Conservation (phyloP, 2,797 vertebrate genomes). For the Aulostomus chinensis region DNA sequence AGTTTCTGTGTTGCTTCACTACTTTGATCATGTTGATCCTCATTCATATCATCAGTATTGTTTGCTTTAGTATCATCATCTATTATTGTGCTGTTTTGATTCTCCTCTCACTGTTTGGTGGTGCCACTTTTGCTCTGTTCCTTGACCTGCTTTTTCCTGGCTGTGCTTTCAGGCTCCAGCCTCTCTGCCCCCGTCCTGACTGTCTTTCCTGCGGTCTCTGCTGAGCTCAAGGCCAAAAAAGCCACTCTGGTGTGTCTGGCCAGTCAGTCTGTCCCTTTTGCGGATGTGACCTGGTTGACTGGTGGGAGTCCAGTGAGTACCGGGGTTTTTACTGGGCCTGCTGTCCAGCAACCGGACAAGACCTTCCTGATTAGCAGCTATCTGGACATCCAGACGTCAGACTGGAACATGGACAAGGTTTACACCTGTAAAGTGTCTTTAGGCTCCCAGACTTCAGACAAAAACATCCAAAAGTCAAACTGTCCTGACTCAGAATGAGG, state of each 20-base stretch:
- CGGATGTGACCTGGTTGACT: conserved; percentile 63
- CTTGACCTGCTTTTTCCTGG: too few relatives aligned
- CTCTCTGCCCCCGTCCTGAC: conserved; percentile 60
- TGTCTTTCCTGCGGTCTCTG: conserved; percentile 65
- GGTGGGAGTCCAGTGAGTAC: conserved; percentile 51
- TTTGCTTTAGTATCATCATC: too few relatives aligned
- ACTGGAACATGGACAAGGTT: conserved; percentile 46
- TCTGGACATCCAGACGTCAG: conserved; percentile 49
- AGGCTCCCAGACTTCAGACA: conserved; percentile 48
- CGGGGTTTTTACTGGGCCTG: conserved; percentile 57
- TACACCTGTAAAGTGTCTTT: conserved; percentile 59
- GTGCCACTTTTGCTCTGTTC: too few relatives aligned
- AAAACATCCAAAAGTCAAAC: conserved; percentile 41
- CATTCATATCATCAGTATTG: too few relatives aligned
- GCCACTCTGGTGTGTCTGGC: conserved; percentile 65
- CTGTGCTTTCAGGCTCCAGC: conserved; percentile 44
- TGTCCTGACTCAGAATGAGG: conserved; percentile 30
- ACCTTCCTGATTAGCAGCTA: conserved; percentile 70
- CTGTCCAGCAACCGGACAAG: conserved; percentile 52
- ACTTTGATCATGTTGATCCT: too few relatives aligned
- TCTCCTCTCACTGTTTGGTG: too few relatives aligned
- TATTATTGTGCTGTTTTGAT: too few relatives aligned
- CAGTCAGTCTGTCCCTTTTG: conserved; percentile 50
- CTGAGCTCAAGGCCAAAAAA: conserved; percentile 56
- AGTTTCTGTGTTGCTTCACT: too few relatives aligned